Conservation (phyloP, 2,888 invertebrate species). For the Tipula helvola region DNA sequence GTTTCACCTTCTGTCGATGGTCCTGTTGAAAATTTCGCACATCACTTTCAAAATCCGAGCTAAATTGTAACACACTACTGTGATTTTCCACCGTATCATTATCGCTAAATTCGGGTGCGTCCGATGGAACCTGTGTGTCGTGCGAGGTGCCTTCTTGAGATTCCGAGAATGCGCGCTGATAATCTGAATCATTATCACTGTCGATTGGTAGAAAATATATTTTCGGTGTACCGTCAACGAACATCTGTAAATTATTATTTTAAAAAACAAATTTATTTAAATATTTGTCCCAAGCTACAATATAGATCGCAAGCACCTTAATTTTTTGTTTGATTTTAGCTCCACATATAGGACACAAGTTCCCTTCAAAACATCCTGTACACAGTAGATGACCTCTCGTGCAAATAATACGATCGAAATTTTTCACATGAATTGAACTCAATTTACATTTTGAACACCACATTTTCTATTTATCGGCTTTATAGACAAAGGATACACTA, state of each 20-base stretch:
- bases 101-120: neutral
- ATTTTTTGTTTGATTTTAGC: neutral
- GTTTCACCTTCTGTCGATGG: neutral
- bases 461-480: constrained; percentile 9
- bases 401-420: constrained; percentile 15
- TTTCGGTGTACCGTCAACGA: constrained; percentile 6
- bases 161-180: neutral
- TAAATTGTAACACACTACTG: neutral
- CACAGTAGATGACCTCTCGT: constrained; percentile 14
- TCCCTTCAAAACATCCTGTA: neutral
- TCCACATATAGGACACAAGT: neutral
- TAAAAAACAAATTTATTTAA: neutral
- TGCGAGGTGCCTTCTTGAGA: neutral
- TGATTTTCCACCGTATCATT: neutral
- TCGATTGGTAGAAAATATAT: neutral
- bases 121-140: neutral
- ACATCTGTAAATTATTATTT: neutral
- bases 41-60: neutral
- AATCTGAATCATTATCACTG: neutral
- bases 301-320: neutral
- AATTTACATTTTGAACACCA: constrained; percentile 16
- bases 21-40: neutral
- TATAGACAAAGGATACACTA: neutral
- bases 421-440: constrained; percentile 15
- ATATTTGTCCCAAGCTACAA: neutral